These are phyloP conservation scores for Spilosoma lubricipeda DNA, from an alignment of 2,888 invertebrate species.

Conservation along the genomic window DNA sequence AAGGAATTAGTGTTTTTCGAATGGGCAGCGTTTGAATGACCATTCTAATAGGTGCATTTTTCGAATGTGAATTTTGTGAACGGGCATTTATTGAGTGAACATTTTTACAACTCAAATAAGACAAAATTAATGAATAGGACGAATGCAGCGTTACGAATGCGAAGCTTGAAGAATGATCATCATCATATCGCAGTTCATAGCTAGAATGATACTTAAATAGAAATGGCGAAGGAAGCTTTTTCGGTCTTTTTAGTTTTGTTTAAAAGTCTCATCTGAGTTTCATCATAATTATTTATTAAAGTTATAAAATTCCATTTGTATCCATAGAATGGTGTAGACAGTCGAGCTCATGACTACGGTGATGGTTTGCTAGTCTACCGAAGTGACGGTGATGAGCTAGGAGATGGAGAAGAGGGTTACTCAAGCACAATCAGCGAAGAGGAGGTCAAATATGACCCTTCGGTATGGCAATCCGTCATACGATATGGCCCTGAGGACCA, in stretches of 20 bases:
- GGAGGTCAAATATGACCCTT: slow-evolving; percentile 89
- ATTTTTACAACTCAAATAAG: too few species aligned
- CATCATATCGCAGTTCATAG: too few species aligned
- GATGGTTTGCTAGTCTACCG: slow-evolving; percentile 86
- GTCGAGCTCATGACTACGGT: slow-evolving; percentile 80
- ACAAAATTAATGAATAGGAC: too few species aligned
- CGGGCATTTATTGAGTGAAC: too few species aligned
- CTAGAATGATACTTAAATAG: too few species aligned
- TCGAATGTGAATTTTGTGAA: neutral
- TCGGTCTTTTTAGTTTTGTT: too few species aligned
- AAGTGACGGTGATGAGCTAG: slow-evolving; percentile 74
- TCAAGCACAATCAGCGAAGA: slow-evolving; percentile 92
- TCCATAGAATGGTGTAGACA: slow-evolving; percentile 63
- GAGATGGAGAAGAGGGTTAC: slow-evolving; percentile 87
- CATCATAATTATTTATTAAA: neutral
- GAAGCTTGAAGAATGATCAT: too few species aligned
- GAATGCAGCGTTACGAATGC: too few species aligned
- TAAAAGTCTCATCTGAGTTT: neutral
- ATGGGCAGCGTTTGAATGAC: neutral
- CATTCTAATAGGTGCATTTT: too few species aligned
- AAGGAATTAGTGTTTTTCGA: too few species aligned
- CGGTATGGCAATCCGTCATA: slow-evolving; percentile 90
- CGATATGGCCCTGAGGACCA: slow-evolving; percentile 85
- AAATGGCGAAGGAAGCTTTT: too few species aligned
- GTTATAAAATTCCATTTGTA: neutral